Evolutionary conservation across 2,888 invertebrate genomes (phyloP), one percentile per base, ranked within the genome.

Genomic region (Ctena decussata): DNA sequence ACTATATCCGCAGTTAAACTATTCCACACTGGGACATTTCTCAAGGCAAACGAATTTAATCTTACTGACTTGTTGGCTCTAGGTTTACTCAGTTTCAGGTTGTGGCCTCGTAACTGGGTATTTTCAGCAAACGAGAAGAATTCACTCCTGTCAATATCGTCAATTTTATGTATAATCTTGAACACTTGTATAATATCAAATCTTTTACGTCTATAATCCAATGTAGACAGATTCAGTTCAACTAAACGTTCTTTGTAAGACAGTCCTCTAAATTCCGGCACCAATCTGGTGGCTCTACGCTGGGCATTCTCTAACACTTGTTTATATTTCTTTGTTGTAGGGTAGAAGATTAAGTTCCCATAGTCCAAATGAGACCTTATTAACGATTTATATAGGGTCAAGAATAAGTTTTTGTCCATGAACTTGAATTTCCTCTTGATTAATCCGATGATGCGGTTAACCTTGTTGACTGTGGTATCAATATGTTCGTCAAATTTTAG

Each of bases 341-440:
- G 77, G 35, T 37, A 57, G 32, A 32, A 81, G 6, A 81, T 57
- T n/a, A 76, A 12, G 24, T 76, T 57, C n/a, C 81, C 76, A 57
- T 77, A 81, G 27, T 81, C 81, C n/a, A n/a, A 1, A 77, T 71
- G 53, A 12, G 81, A 53, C 35, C 79, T 24, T 3, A 79, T 27
- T 11, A 78, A 46, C 2, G 79, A 15, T 46, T 83, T 83, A 46
- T 83, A 79, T 18, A 79, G 44, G 3, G 41, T 71, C 24, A 79
- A 24, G 27, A 83, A 79, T 18, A 70, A n/a, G 0, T 24, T 18
- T 32, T 75, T 75, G 46, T 83, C 83, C 74, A 83, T 79, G 49
- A 44, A 71, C 2, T 70, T 57, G 69, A 83, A 79, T 32, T 60
- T 83, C 27, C 83, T 41, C 39, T 53, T 78, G 27, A 83, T 74